Conservation (phyloP, 2,888 invertebrate species). For the Dolichopus griseipennis region DNA sequence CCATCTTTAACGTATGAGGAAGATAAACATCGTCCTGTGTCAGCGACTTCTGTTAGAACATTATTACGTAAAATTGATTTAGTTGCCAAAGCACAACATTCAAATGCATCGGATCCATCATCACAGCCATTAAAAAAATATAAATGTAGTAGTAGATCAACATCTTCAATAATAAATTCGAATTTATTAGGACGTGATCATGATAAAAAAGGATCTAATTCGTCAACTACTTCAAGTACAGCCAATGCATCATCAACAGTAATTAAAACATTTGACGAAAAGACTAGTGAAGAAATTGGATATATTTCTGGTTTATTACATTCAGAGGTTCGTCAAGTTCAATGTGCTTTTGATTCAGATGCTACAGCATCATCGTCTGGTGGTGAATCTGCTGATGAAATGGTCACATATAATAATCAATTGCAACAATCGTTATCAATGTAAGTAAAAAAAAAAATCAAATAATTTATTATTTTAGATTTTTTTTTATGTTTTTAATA, state of each 20-base stretch:
- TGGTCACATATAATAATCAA: slow-evolving; percentile 66
- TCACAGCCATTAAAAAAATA: slow-evolving; percentile 7
- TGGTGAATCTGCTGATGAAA: slow-evolving; percentile 88
- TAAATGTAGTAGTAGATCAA: slow-evolving; percentile 24
- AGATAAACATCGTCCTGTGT: slow-evolving; percentile 43
- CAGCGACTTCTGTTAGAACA: slow-evolving; percentile 49
- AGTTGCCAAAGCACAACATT: slow-evolving; percentile 34
- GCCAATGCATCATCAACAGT: slow-evolving; percentile 21
- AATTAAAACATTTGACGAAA: slow-evolving; percentile 43
- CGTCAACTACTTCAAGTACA: slow-evolving; percentile 7
- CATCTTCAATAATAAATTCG: slow-evolving; percentile 19
- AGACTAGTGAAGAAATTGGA: slow-evolving; percentile 52
- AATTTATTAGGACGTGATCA: slow-evolving; percentile 15
- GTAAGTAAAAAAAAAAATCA: slow-evolving; percentile 50
- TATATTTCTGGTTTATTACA: slow-evolving; percentile 64
- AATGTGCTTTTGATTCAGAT: slow-evolving; percentile 77
- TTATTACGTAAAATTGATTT: slow-evolving; percentile 41
- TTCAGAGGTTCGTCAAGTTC: slow-evolving; percentile 63
- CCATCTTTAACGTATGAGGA: slow-evolving; percentile 32
- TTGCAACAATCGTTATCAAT: slow-evolving; percentile 67
- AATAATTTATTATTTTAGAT: too few species aligned
- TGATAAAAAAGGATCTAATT: slow-evolving; percentile 11
- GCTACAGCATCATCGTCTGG: slow-evolving; percentile 91
- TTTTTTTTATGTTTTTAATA: too few species aligned
- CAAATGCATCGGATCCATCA: slow-evolving; percentile 22